Base-by-base conservation (phyloP, 2,888 invertebrate species). In the Neria commutata region DNA sequence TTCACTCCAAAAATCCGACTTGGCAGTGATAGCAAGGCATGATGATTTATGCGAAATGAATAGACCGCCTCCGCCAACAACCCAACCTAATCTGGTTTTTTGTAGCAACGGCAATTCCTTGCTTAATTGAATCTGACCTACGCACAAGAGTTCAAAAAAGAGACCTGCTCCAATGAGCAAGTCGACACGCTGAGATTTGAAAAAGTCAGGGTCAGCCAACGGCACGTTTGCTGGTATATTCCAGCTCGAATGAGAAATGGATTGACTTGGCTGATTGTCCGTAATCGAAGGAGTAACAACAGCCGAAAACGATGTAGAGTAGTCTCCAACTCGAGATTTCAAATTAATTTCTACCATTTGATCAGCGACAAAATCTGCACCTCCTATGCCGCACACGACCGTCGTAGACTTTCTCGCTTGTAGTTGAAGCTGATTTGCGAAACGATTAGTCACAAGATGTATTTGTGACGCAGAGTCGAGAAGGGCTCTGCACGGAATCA, bases 21-120 rank as follows among this genome's bases (percentile, higher is more conserved):
- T 29, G 4, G 17, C 42, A 4, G 21, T 14, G 3, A 21, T 21
- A 19, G 21, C 6, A 5, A 42, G 6, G 21, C 42, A 42, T 4
- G 42, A 42, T 6, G 19, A 21, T 19, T 42, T 42, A 4, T 42
- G 8, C 17, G 4, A 6, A 21, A 42, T 6, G 2, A 2, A 3
- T n/a, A n/a, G n/a, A 2, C 33, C 47, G 29, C 54, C 54, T 4
- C 63, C 67, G 11, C 54, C 52, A 3, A 64, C 60, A 29, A 63
- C 47, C 62, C 62, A 67, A 5, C 62, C 66, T 19, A 66, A 55
- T 25, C 29, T 24, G 2, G 64, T 63, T 23, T 66, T 62, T 60
- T 62, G 64, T 6, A 66, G 19, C 11, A 61, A 4, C 11, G 62
- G 63, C 24, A 57, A 37, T n/a, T 26, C 29, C 10, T 23, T 24